Evolutionary conservation across 2,113 vertebrate species (phyloP).

Genomic region (Tachuris rubrigastra): DNA sequence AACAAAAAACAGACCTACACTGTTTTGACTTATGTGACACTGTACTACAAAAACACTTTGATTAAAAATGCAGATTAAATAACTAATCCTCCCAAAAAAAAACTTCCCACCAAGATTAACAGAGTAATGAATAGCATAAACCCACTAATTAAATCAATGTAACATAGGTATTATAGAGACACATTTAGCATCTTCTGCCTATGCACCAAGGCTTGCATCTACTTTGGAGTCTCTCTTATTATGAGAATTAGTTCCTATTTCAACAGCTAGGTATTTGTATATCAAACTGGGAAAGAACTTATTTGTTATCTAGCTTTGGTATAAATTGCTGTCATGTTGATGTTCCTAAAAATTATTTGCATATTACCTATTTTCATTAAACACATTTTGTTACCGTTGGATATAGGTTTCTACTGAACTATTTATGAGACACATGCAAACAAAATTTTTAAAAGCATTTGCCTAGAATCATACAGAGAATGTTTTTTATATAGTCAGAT

Average conservation of each 20-base stretch:
- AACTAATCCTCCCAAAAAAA: constrained; percentile 18
- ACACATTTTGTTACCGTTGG: neutral
- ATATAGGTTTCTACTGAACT: neutral
- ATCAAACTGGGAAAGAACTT: neutral
- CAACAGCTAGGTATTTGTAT: neutral
- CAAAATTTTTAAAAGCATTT: neutral
- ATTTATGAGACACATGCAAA: neutral
- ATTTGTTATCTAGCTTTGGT: neutral
- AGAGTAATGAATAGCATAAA: neutral
- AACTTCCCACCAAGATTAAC: constrained; percentile 8
- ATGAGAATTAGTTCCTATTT: neutral
- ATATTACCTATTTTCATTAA: neutral
- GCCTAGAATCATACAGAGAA: neutral
- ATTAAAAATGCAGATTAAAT: constrained; percentile 42
- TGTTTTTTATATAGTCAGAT: neutral
- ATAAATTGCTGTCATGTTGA: neutral
- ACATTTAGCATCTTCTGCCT: neutral
- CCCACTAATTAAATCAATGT: constrained; percentile 17
- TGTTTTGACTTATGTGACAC: neutral
- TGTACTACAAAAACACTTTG: neutral
- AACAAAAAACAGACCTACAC: neutral
- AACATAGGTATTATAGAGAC: neutral
- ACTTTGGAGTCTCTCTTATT: neutral
- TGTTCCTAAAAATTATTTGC: neutral
- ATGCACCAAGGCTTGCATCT: neutral